Base-by-base conservation (phyloP, 53 echinoderm and acorn worm genomes). In the Pentamera pediparva region DNA sequence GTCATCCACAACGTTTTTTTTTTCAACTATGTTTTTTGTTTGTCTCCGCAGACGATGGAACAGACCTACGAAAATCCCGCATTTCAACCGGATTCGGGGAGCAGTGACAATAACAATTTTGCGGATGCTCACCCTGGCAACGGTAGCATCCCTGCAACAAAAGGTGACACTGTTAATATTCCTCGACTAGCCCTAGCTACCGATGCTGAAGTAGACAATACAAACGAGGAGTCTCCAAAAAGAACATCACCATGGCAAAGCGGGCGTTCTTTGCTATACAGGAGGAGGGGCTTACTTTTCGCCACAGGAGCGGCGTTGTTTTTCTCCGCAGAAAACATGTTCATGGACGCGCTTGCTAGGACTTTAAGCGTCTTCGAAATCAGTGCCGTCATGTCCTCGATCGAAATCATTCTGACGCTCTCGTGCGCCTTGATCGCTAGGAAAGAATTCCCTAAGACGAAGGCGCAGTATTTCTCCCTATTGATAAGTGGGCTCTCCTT, bases 231-330 rank as follows among this genome's bases (percentile, higher is more conserved):
- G 47, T 15, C 1, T 45, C 13, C 13, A 45, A n/a, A 45, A 15
- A 12, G 47, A 15, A 45, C 0, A 53, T 57, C 58, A 57, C 28
- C 32, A 28, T 57, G 30, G 9, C 9, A 8, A 2, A 40, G 45
- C 40, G 11, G 45, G 12, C 67, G 67, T 20, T 4, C 18, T 26
- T 29, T 67, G 22, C 27, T 67, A 5, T 67, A 47, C n/a, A 11
- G 37, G 18, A 24, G 73, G 22, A n/a, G 55, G 37, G 73, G 73
- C 5, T 35, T 72, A 5, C 6, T 72, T 11, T 37, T 72, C 20
- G 73, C 73, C 1, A 51, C 38, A 33, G 52, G 73, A 36, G 73
- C 55, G 8, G 73, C 73, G 27, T 33, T 72, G 17, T 72, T 72
- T 3, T 72, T 53, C 35, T 51, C 73, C 18, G 36, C 12, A 17